phyloP scores from a whole-genome alignment of 2,113 vertebrate genomes.

The Seriola aureovittata region DNA sequence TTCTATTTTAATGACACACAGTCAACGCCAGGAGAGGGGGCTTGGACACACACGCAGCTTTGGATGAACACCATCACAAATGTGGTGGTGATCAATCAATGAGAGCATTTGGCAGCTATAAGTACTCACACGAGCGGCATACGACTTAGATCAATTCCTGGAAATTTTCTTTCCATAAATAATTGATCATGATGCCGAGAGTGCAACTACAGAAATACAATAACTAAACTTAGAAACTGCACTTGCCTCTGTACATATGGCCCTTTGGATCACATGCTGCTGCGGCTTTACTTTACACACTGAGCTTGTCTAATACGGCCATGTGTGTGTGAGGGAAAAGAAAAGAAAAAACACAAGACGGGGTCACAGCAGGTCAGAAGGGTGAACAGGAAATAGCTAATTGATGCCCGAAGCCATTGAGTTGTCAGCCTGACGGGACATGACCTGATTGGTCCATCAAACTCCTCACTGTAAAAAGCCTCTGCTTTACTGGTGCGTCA shows the following conservation, averaged over 20 bases:
- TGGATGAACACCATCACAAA: slow-evolving; percentile 35
- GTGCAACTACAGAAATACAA: slow-evolving; percentile 9
- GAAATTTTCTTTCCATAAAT: slow-evolving; percentile 42
- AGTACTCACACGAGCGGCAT: background rate
- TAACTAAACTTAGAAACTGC: slow-evolving; percentile 5
- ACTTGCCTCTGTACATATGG: slow-evolving; percentile 4
- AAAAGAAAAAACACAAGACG: background rate
- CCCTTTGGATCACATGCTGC: background rate
- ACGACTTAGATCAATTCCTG: slow-evolving; percentile 35
- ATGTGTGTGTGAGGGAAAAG: background rate
- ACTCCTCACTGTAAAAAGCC: background rate
- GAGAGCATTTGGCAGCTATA: slow-evolving; percentile 28
- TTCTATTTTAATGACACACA: slow-evolving; percentile 40
- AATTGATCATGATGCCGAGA: slow-evolving; percentile 42
- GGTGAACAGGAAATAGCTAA: slow-evolving; percentile 49
- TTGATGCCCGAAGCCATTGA: slow-evolving; percentile 20
- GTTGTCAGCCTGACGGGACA: slow-evolving; percentile 1
- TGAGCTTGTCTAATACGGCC: background rate
- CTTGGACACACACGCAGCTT: background rate
- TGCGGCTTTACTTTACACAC: background rate
- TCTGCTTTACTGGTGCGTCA: background rate
- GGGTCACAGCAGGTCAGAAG: slow-evolving; percentile 35
- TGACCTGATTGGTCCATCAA: slow-evolving; percentile 1
- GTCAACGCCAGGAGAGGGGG: background rate
- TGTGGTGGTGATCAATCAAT: slow-evolving; percentile 51